Evolutionary conservation across 2,113 vertebrate genomes (phyloP).

Genomic region (Rattus rattus): DNA sequence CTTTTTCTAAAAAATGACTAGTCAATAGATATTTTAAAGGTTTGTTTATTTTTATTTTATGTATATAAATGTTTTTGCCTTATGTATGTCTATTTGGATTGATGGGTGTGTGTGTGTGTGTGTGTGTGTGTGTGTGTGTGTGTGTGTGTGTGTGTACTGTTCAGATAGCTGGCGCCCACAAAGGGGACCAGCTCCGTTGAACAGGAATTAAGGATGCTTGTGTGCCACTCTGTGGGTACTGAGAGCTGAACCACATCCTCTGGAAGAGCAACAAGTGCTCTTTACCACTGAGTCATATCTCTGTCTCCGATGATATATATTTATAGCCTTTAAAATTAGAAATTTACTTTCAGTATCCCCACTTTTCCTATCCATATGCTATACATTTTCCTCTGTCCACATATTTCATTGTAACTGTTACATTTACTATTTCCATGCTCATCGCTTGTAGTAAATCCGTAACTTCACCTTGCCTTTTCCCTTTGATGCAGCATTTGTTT

Average conservation of each 20-base stretch:
- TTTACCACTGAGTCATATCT: neutral
- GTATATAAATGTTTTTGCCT: neutral
- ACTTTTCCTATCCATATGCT: neutral
- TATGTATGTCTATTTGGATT: too few relatives aligned
- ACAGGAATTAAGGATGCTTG: neutral
- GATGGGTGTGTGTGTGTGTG: too few relatives aligned
- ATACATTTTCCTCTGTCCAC: neutral
- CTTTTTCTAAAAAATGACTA: neutral
- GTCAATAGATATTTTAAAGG: neutral
- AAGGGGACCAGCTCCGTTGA: neutral
- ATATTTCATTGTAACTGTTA: neutral
- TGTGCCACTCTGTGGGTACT: neutral
- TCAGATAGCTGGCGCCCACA: too few relatives aligned
- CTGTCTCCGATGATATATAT: neutral
- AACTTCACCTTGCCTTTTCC: neutral
- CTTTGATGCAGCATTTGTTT: neutral
- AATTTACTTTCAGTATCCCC: neutral
- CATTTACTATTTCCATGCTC: neutral
- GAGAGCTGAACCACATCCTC: neutral
- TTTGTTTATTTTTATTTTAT: neutral
- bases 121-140: too few relatives aligned
- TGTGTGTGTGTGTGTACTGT: too few relatives aligned
- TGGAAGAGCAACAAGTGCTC: neutral
- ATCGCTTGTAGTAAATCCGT: neutral
- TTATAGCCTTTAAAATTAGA: neutral